Base-by-base conservation (phyloP, 2,113 vertebrate species). In the Microcebus griseorufus region DNA sequence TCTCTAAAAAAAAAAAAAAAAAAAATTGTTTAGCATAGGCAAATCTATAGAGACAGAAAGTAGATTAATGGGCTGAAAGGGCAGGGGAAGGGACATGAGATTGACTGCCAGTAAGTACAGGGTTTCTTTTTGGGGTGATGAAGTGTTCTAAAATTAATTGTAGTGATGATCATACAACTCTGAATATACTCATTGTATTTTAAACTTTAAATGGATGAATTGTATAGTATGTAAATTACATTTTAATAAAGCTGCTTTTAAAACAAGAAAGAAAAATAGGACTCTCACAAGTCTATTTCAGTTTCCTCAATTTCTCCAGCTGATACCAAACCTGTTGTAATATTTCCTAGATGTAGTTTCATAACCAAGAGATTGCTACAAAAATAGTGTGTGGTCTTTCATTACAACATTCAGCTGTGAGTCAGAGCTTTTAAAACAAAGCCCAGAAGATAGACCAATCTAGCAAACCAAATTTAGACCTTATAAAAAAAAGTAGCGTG, bases 361-460 rank as follows among this genome's bases (percentile, higher is more conserved):
- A 58, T 37, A 92, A 89, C 18, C 39, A 92, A 94, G 53, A 88
- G 10, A 79, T 10, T 18, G 13, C 29, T 75, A 58, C 32, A 91
- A 55, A 94, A 93, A 78, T 42, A 72, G 51, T 22, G 23, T 79
- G 48, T 70, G 18, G 55, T 94, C 55, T 90, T 93, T 34, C 23
- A 58, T 34, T 34, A 9, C 55, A 42, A 39, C 34, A 13, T 45
- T 83, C 69, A 48, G 3, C 51, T 48, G 1, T 83, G 64, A 60
- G 48, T 95, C 89, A 93, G 32, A 80, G 45, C n/a, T 93, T 90
- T 90, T 94, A 53, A 96, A 90, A 86, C 39, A 89, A 97, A 96
- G 29, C 55, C 78, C 81, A 96, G 85, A 91, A 93, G 27, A 93
- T 39, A 76, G n/a, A 97, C 65, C 20, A 91, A 65, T 29, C 22